phyloP scores from a whole-genome alignment of 2,888 invertebrate genomes.

The Eupeodes luniger region DNA sequence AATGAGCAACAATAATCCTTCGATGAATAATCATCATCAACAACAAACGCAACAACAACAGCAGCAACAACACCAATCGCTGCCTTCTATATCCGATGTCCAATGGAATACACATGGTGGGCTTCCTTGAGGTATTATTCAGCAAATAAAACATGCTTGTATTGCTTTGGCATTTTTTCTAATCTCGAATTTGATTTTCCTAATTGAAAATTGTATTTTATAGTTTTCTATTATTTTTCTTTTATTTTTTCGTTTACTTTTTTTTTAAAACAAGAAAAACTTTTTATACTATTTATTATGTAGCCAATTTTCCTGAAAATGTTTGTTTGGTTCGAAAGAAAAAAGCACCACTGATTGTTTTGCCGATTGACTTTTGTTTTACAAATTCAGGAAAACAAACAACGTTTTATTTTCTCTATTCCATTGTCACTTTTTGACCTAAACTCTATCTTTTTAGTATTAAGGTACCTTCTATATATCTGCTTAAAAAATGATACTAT shows the following conservation, averaged over 20 bases:
- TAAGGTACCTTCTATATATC: conserved; percentile 23
- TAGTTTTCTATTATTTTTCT: conserved; percentile 41
- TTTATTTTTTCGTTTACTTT: not conserved
- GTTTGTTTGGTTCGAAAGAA: not conserved
- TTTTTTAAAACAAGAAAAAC: conserved; percentile 45
- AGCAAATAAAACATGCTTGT: not conserved
- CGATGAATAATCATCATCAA: conserved; percentile 79
- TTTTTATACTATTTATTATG: conserved; percentile 66
- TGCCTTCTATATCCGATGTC: conserved; percentile 86
- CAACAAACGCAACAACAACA: conserved; percentile 76
- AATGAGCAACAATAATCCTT: conserved; percentile 78
- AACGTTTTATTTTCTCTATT: not conserved
- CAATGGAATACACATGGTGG: conserved; percentile 86
- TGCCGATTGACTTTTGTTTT: not conserved
- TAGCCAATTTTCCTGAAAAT: conserved; percentile 58
- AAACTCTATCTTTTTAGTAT: conserved; percentile 38
- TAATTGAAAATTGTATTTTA: conserved; percentile 62
- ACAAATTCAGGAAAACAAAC: not conserved
- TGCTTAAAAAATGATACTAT: not conserved
- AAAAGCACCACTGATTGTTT: conserved; percentile 7
- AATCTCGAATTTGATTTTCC: conserved; percentile 72
- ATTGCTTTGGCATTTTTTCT: conserved; percentile 27
- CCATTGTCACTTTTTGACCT: conserved; percentile 38
- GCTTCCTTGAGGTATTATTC: conserved; percentile 74
- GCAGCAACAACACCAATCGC: conserved; percentile 81